Conservation (phyloP, 2,113 vertebrate genomes). For the Hypomesus transpacificus region DNA sequence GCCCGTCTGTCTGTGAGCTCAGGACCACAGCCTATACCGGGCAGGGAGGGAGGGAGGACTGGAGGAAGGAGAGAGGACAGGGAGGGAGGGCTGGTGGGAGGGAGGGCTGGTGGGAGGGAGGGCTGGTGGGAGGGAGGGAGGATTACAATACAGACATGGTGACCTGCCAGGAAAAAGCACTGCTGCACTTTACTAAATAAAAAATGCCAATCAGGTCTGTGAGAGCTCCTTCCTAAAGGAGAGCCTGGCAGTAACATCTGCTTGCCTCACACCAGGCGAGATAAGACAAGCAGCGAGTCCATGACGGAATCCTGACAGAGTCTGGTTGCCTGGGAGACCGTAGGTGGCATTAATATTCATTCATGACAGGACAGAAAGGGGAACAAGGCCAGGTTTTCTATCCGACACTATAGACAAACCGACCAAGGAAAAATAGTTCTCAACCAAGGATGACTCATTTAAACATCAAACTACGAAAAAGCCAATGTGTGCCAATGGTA, state of each 20-base stretch:
- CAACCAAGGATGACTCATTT: no score
- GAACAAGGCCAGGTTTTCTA: slow-evolving; percentile 1
- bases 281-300: slow-evolving; percentile 36
- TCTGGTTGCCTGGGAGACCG: slow-evolving; percentile 15
- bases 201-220: slow-evolving; percentile 48
- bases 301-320: slow-evolving; percentile 40
- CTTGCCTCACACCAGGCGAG: slow-evolving; percentile 20
- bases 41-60: no score
- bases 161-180: slow-evolving; percentile 32
- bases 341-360: slow-evolving; percentile 40
- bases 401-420: slow-evolving; percentile 7
- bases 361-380: neutral
- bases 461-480: no score
- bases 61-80: slow-evolving; percentile 16
- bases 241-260: slow-evolving; percentile 28
- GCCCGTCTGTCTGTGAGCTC: neutral
- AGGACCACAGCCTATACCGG: no score
- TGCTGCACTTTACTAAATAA: slow-evolving; percentile 37
- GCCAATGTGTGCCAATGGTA: no score
- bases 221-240: slow-evolving; percentile 30
- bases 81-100: slow-evolving; percentile 6
- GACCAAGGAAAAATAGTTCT: neutral
- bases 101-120: neutral
- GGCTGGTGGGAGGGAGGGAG: slow-evolving; percentile 15
- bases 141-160: slow-evolving; percentile 26